phyloP scores from a whole-genome alignment of 2,888 invertebrate genomes.

The Noctua janthina region DNA sequence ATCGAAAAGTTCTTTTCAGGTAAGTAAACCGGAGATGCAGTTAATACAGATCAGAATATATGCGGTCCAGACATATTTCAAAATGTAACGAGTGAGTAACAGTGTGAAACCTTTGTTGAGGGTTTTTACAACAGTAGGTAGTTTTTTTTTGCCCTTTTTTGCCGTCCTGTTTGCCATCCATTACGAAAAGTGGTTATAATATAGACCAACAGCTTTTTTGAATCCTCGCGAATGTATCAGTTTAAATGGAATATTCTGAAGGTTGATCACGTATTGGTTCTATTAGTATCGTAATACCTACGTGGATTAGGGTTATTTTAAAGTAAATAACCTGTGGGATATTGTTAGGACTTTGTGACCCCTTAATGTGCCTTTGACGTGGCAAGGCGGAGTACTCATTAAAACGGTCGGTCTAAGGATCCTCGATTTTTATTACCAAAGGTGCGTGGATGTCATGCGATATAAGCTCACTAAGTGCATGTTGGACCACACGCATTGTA shows the following conservation, averaged over 20 bases:
- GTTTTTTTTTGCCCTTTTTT: background rate
- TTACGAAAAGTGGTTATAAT: background rate
- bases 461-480: background rate
- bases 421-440: background rate
- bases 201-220: too few relatives aligned
- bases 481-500: background rate
- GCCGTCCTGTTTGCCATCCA: background rate
- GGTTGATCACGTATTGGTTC: too few relatives aligned
- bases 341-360: too few relatives aligned
- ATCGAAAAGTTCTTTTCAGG: background rate
- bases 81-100: background rate
- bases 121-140: too few relatives aligned
- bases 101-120: background rate
- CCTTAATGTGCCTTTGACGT: too few relatives aligned
- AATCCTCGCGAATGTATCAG: too few relatives aligned
- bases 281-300: too few relatives aligned
- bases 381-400: too few relatives aligned
- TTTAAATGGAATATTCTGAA: too few relatives aligned
- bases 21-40: background rate
- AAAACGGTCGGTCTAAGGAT: too few relatives aligned
- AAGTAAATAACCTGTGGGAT: too few relatives aligned
- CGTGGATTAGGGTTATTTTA: too few relatives aligned
- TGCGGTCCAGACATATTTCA: background rate
- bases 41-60: background rate
- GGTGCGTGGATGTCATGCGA: background rate